Evolutionary conservation across 2,113 vertebrate genomes (phyloP).

Genomic region (Chloropsis cyanopogon): DNA sequence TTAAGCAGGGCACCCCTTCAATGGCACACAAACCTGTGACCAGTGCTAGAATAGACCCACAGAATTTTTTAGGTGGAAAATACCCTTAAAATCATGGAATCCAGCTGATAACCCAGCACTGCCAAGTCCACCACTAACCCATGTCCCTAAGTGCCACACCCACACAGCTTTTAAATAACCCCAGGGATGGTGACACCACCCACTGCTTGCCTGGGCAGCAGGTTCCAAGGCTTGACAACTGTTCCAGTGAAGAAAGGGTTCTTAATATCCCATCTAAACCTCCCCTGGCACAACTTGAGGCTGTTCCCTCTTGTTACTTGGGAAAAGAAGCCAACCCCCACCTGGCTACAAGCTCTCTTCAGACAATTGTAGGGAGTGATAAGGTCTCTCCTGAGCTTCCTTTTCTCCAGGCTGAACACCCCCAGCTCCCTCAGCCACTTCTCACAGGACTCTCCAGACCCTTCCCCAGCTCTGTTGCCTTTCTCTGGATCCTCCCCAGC

Average conservation of each 20-base stretch:
- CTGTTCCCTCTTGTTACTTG: neutral
- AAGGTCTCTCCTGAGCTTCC: neutral
- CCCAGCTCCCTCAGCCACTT: neutral
- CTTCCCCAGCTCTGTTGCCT: rapidly evolving
- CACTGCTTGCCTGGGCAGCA: neutral
- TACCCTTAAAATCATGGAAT: neutral
- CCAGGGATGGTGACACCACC: neutral
- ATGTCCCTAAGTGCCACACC: neutral
- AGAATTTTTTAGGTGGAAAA: neutral
- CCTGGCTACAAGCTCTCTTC: rapidly evolving
- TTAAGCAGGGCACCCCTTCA: neutral
- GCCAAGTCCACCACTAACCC: neutral
- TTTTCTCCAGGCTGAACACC: neutral
- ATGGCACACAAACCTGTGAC: neutral
- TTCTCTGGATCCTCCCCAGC: neutral
- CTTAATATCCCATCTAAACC: neutral
- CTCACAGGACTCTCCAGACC: neutral
- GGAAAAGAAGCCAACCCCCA: rapidly evolving
- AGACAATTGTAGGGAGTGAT: rapidly evolving
- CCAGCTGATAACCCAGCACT: neutral
- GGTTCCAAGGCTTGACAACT: neutral
- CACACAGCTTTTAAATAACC: neutral
- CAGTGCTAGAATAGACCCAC: neutral
- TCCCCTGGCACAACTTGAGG: neutral
- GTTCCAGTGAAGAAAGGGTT: neutral